Evolutionary conservation across 1,140 invertebrate genomes (phyloP), one percentile per base, ranked within the genome.

Genomic region (Steinernema khuongi): DNA sequence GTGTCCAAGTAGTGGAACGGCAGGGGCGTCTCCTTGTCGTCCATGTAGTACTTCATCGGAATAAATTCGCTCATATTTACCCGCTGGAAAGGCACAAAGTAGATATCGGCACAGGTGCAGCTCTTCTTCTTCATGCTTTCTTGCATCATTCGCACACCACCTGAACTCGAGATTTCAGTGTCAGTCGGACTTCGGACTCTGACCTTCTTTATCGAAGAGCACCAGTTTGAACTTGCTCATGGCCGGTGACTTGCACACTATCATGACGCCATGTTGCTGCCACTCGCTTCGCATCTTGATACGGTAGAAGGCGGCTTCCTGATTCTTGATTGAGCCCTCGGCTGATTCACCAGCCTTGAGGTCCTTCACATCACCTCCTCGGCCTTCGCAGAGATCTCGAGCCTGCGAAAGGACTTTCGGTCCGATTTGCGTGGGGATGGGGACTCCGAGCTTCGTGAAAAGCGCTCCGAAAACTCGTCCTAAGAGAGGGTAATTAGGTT

Each of bases 191-290:
- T 0, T 18, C 7, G 31, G 2, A 1, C 18, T 19, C 77, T 26
- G 7, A 81, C 79, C 83, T 69, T 85, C 83, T 71, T 78, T 81
- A 70, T 85, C 83, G 71, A 85, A 85, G 1, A 85, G 67, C 18
- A 85, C 83, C n/a, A 85, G 71, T 71, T 85, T 85, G 74, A 85
- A 85, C 77, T 85, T 85, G 71, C 81, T 84, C 18, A 72, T 81
- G 14, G 85, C 78, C 7, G 72, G 32, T 0, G 83, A 79, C 71
- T 74, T 77, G 73, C 85, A 85, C 19, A 79, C 69, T 36, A 85
- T 83, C n/a, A 81, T 50, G 18, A 85, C 82, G n/a, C 83, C 83
- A 26, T 79, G 60, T 30, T 77, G 66, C 26, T 66, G 29, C 22
- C 36, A 77, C 2, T 83, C 80, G 0, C 74, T 44, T 0, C 33